Evolutionary conservation across 92 coral and sea anemone species (phyloP).

Genomic region (Porites lobata): DNA sequence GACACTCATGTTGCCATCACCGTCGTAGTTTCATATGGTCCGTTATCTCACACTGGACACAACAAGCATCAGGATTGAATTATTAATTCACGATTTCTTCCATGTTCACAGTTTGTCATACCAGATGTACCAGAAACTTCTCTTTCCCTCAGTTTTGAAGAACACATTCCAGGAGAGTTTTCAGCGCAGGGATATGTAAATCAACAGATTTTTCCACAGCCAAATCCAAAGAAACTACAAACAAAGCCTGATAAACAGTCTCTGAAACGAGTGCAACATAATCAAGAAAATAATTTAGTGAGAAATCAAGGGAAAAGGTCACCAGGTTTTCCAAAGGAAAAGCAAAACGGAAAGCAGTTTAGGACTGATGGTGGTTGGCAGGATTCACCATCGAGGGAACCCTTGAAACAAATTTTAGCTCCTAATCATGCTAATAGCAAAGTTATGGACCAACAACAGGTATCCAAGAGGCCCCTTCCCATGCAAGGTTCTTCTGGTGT

Average conservation of each 20-base stretch:
- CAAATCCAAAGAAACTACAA: slow-evolving; percentile 8
- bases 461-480: not conserved
- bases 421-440: slow-evolving; percentile 33
- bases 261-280: slow-evolving; percentile 3
- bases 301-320: not conserved
- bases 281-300: slow-evolving; percentile 14
- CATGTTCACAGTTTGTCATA: slow-evolving; percentile 55
- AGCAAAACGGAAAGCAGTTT: slow-evolving; percentile 32
- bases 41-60: no score
- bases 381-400: slow-evolving; percentile 68
- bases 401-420: slow-evolving; percentile 67
- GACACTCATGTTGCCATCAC: no score
- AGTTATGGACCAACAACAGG: not conserved
- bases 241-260: slow-evolving; percentile 16
- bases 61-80: no score
- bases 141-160: slow-evolving; percentile 91
- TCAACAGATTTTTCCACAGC: slow-evolving; percentile 14
- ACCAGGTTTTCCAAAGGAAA: not conserved
- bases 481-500: not conserved
- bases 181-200: slow-evolving; percentile 27
- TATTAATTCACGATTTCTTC: not conserved
- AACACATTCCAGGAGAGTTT: slow-evolving; percentile 17
- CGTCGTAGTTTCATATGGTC: no score
- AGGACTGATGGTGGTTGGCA: slow-evolving; percentile 10
- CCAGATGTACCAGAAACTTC: slow-evolving; percentile 88